Evolutionary conservation across 1,140 invertebrate species (phyloP).

Genomic region (Palaemon carinicauda): DNA sequence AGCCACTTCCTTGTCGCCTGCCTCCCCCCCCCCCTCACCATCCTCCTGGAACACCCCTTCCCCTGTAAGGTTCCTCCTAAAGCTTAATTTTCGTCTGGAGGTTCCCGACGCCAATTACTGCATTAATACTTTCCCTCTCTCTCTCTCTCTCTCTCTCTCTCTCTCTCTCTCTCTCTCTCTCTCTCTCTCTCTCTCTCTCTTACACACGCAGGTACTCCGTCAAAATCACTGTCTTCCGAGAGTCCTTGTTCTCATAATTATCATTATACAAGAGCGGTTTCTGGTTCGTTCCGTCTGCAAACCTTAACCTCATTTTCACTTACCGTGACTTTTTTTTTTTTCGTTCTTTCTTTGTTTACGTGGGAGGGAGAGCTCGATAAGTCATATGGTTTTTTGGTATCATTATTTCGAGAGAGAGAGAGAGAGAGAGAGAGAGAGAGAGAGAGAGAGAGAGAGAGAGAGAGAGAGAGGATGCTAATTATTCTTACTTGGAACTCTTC

Average conservation of each 20-base stretch:
- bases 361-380: too few relatives aligned
- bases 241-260: too few relatives aligned
- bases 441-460: neutral
- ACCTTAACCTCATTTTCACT: too few relatives aligned
- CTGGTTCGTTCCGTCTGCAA: too few relatives aligned
- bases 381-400: neutral
- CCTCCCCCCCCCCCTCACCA: neutral
- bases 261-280: too few relatives aligned
- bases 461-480: too few relatives aligned
- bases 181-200: too few relatives aligned
- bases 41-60: neutral
- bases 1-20: neutral
- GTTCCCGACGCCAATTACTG: neutral
- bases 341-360: neutral
- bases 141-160: too few relatives aligned
- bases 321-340: neutral
- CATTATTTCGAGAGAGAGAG: neutral
- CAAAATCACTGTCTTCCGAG: too few relatives aligned
- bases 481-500: too few relatives aligned
- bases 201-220: neutral
- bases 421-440: constrained; percentile 5
- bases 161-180: too few relatives aligned
- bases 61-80: neutral
- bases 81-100: too few relatives aligned
- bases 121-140: neutral